Conservation (phyloP, 2,797 vertebrate species). For the Erithacus rubecula region DNA sequence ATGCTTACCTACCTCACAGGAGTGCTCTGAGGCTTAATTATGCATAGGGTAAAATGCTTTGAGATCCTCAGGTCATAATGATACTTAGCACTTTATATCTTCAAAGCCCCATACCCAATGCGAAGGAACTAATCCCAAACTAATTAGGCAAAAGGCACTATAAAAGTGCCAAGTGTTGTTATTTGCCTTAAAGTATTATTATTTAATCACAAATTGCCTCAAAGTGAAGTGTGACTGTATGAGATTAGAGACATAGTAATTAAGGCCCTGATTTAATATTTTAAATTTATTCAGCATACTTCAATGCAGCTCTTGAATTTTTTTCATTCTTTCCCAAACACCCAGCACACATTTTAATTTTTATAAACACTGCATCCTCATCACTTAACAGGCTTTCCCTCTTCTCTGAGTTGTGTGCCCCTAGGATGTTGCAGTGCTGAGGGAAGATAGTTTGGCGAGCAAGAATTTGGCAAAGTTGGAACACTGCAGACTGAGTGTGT, state of each 20-base stretch:
- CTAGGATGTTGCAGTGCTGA: slow-evolving; percentile 43
- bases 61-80: slow-evolving; percentile 66
- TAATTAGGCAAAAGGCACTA: slow-evolving; percentile 70
- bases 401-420: slow-evolving; percentile 39
- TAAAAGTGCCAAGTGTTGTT: slow-evolving; percentile 71
- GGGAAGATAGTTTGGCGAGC: slow-evolving; percentile 53
- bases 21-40: slow-evolving; percentile 53
- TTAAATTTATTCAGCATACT: slow-evolving; percentile 67
- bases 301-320: slow-evolving; percentile 58
- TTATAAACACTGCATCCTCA: slow-evolving; percentile 55
- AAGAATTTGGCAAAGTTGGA: slow-evolving; percentile 48
- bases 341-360: slow-evolving; percentile 57
- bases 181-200: slow-evolving; percentile 73
- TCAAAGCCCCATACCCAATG: slow-evolving; percentile 69
- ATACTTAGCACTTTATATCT: slow-evolving; percentile 70
- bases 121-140: slow-evolving; percentile 64
- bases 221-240: slow-evolving; percentile 61
- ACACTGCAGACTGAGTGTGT: not conserved
- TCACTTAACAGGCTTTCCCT: slow-evolving; percentile 58
- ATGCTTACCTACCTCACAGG: slow-evolving; percentile 45
- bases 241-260: slow-evolving; percentile 64
- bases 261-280: slow-evolving; percentile 70
- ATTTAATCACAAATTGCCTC: slow-evolving; percentile 67
- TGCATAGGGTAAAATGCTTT: slow-evolving; percentile 48
- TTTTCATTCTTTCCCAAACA: slow-evolving; percentile 58